Percentiles rank a stretch among this genome's conserved stretches.
These are phyloP conservation scores for Rhinella marina DNA, from an alignment of 2,797 vertebrate genomes.

Conservation along the genomic window DNA sequence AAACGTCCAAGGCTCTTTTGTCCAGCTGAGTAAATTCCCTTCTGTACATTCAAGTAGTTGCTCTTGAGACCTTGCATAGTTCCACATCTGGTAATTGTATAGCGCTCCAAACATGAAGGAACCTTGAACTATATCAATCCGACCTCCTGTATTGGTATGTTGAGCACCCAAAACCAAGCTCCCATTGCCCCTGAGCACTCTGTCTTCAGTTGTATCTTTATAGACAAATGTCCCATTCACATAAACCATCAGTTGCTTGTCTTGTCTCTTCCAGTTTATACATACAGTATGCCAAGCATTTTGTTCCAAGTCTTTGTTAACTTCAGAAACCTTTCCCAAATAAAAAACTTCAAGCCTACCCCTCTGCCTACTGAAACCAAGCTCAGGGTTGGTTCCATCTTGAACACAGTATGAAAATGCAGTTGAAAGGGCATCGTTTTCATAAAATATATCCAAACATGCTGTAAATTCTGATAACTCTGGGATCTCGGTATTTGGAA, in stretches of 20 bases:
- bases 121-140: slow-evolving; percentile 59
- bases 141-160: slow-evolving; percentile 66
- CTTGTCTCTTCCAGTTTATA: slow-evolving; percentile 73
- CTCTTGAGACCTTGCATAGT: slow-evolving; percentile 63
- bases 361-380: slow-evolving; percentile 71
- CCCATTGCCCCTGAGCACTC: slow-evolving; percentile 68
- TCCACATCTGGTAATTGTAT: slow-evolving; percentile 77
- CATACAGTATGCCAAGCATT: slow-evolving; percentile 73
- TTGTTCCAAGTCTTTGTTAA: slow-evolving; percentile 42
- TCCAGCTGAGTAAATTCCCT: slow-evolving; percentile 78
- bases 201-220: not conserved
- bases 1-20: slow-evolving; percentile 69
- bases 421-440: slow-evolving; percentile 67
- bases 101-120: slow-evolving; percentile 72
- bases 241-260: slow-evolving; percentile 67
- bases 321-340: slow-evolving; percentile 62
- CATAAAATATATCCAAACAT: slow-evolving; percentile 68
- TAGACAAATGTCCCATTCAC: slow-evolving; percentile 65
- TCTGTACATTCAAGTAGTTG: slow-evolving; percentile 72
- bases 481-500: slow-evolving; percentile 65
- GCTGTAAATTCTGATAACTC: slow-evolving; percentile 71
- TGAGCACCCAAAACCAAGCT: slow-evolving; percentile 75
- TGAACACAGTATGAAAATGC: slow-evolving; percentile 74
- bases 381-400: slow-evolving; percentile 63
- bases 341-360: slow-evolving; percentile 66